A percentile compares a stretch with the other conserved stretches of the same genome.
These are phyloP conservation scores for Pocota personata DNA, from an alignment of 2,888 invertebrate genomes.

Conservation along the genomic window DNA sequence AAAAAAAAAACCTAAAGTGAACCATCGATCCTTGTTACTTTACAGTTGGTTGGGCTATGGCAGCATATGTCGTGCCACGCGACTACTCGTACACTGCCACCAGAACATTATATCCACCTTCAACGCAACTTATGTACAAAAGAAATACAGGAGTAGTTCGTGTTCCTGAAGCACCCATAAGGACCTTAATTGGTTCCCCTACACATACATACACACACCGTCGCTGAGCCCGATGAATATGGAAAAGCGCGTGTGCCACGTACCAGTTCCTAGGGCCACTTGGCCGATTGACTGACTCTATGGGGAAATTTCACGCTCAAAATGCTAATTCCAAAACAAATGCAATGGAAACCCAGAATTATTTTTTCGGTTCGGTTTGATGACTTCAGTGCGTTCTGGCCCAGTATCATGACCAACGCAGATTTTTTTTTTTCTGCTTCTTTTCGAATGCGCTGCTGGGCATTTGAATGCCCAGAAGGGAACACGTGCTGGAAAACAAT, in stretches of 20 bases:
- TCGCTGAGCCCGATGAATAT: slow-evolving; percentile 50
- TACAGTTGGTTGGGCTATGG: slow-evolving; percentile 35
- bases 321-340: slow-evolving; percentile 55
- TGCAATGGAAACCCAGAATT: slow-evolving; percentile 45
- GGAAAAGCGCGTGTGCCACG: slow-evolving; percentile 71
- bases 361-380: slow-evolving; percentile 50
- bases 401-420: slow-evolving; percentile 57
- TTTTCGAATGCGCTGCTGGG: slow-evolving; percentile 23
- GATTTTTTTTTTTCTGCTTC: slow-evolving; percentile 41
- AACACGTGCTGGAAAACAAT: slow-evolving; percentile 68
- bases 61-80: slow-evolving; percentile 70
- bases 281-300: slow-evolving; percentile 27
- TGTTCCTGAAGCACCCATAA: slow-evolving; percentile 61
- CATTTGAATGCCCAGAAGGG: slow-evolving; percentile 55
- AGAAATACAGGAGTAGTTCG: slow-evolving; percentile 23
- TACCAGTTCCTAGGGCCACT: slow-evolving; percentile 3
- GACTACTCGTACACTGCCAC: slow-evolving; percentile 53
- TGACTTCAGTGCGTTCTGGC: slow-evolving; percentile 26
- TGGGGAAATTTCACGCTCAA: slow-evolving; percentile 72
- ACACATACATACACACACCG: slow-evolving; percentile 16
- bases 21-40: slow-evolving; percentile 64
- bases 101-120: slow-evolving; percentile 38
- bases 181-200: slow-evolving; percentile 69
- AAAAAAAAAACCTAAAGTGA: neutral
- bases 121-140: slow-evolving; percentile 21